Percentiles rank a stretch among this genome's conserved stretches.
Conservation (phyloP, 2,113 vertebrate species). For the Atractosteus spatula region DNA sequence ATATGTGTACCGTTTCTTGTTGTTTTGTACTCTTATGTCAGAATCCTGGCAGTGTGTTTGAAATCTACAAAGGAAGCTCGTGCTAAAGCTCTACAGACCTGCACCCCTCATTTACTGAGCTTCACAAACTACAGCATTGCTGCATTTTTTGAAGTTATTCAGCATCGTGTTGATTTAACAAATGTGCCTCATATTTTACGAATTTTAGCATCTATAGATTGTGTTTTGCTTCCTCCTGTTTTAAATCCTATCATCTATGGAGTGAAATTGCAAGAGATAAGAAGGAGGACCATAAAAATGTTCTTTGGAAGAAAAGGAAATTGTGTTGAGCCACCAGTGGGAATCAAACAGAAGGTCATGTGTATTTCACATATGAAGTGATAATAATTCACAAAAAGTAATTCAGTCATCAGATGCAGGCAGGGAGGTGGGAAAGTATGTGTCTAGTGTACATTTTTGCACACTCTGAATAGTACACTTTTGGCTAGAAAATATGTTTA, state of each 20-base stretch:
- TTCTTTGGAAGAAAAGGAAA: too few relatives aligned
- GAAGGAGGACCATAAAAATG: neutral
- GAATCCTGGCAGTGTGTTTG: neutral
- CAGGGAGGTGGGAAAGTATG: too few relatives aligned
- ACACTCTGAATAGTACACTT: too few relatives aligned
- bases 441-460: too few relatives aligned
- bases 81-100: slow-evolving; percentile 9
- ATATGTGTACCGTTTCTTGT: neutral
- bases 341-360: too few relatives aligned
- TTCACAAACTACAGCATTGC: slow-evolving; percentile 4
- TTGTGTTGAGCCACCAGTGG: too few relatives aligned
- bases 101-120: slow-evolving; percentile 9
- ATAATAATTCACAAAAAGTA: too few relatives aligned
- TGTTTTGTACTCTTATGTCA: slow-evolving; percentile 17
- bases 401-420: too few relatives aligned
- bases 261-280: slow-evolving; percentile 3
- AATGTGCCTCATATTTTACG: neutral
- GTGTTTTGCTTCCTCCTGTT: slow-evolving; percentile 5
- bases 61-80: neutral
- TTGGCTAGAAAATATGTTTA: too few relatives aligned
- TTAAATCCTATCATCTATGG: slow-evolving; percentile 18
- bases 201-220: neutral
- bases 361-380: too few relatives aligned
- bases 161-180: neutral
- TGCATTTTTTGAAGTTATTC: slow-evolving; percentile 5